Percentiles rank a stretch among this genome's conserved stretches.
phyloP scores from a whole-genome alignment of 1,140 invertebrate species.

The Rhynchophorus ferrugineus region DNA sequence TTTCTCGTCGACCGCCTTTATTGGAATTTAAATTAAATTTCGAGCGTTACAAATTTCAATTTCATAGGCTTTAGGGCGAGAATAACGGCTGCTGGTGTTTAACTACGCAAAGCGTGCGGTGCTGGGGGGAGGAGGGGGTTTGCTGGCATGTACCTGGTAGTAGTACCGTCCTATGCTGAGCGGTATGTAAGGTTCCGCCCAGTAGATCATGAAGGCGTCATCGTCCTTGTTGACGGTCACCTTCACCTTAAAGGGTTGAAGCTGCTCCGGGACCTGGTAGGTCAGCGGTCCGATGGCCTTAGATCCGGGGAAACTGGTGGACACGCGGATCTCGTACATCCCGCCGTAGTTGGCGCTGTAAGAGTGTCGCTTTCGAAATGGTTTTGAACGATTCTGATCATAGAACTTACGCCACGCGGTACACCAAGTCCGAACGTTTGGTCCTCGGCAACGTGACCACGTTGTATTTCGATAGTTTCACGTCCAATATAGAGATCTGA shows the following conservation, averaged over 20 bases:
- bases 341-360: slow-evolving; percentile 23
- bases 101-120: too few species aligned
- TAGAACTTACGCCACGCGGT: slow-evolving; percentile 3
- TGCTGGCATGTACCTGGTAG: slow-evolving; percentile 32
- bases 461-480: background rate
- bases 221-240: slow-evolving; percentile 25
- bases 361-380: too few species aligned
- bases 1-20: too few species aligned
- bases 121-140: too few species aligned
- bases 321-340: slow-evolving; percentile 26
- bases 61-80: too few species aligned
- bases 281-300: slow-evolving; percentile 20
- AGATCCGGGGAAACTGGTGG: slow-evolving; percentile 25
- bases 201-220: slow-evolving; percentile 30
- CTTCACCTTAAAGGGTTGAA: slow-evolving; percentile 30
- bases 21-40: too few species aligned
- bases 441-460: slow-evolving; percentile 2
- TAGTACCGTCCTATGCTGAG: slow-evolving; percentile 25
- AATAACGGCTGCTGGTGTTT: too few species aligned
- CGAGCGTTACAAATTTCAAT: too few species aligned
- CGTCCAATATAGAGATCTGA: slow-evolving; percentile 8
- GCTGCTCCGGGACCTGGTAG: slow-evolving; percentile 25
- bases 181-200: slow-evolving; percentile 30
- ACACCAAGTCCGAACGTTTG: slow-evolving; percentile 3
- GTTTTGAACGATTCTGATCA: too few species aligned